These are phyloP conservation scores for Drosophila ambigua DNA, from an alignment of 1,140 invertebrate genomes.

Conservation along the genomic window DNA sequence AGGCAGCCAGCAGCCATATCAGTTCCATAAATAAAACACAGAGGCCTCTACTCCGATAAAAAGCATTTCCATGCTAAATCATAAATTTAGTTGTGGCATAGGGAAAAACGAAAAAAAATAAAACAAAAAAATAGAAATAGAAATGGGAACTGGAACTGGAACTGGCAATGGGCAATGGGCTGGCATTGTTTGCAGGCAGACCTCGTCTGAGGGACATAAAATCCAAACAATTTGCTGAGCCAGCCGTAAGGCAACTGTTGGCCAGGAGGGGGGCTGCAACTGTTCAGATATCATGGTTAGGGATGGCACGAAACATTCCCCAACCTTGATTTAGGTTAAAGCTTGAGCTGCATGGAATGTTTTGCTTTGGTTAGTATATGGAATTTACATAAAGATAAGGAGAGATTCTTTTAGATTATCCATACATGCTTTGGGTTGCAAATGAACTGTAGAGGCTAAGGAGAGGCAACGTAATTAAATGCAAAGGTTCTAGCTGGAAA, in stretches of 20 bases:
- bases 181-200: constrained; percentile 73
- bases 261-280: no score
- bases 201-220: constrained; percentile 60
- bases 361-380: no score
- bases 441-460: no score
- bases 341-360: no score
- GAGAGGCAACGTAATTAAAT: no score
- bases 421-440: no score
- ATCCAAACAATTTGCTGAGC: constrained; percentile 76
- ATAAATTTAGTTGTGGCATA: constrained; percentile 70
- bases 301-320: no score
- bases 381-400: no score
- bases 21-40: constrained; percentile 70
- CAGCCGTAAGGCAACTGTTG: constrained; percentile 54
- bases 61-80: constrained; percentile 79
- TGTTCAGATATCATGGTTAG: no score
- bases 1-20: background rate
- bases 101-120: constrained; percentile 29
- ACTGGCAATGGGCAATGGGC: constrained; percentile 31
- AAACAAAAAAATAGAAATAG: constrained; percentile 6
- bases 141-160: background rate
- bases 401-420: no score
- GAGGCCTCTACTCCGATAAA: constrained; percentile 30
- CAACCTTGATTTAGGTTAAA: no score
- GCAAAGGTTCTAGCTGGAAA: no score